phyloP scores from a whole-genome alignment of 2,888 invertebrate genomes.

The Sinhomidia bicolor region DNA sequence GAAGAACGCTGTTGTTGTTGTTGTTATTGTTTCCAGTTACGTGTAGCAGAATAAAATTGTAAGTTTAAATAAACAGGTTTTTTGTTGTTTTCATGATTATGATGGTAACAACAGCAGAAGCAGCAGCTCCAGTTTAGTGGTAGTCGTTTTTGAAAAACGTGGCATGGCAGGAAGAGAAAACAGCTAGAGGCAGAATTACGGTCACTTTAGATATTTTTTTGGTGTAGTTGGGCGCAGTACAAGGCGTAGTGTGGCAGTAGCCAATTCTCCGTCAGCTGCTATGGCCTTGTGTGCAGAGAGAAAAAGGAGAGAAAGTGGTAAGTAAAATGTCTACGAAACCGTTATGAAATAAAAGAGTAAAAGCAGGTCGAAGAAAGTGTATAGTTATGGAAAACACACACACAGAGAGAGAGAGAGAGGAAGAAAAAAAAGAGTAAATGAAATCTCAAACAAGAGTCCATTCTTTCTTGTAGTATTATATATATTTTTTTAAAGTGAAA shows the following conservation, averaged over 20 bases:
- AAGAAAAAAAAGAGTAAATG: not conserved
- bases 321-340: not conserved
- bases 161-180: constrained; percentile 30
- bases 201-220: constrained; percentile 26
- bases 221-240: too few species aligned
- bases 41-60: not conserved
- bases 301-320: not conserved
- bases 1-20: too few species aligned
- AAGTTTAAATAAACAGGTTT: not conserved
- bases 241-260: constrained; percentile 11
- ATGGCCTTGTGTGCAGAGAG: too few species aligned
- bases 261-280: constrained; percentile 65
- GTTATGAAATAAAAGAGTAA: not conserved
- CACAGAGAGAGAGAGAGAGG: too few species aligned
- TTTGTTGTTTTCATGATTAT: too few species aligned
- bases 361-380: not conserved
- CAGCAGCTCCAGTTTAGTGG: too few species aligned
- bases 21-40: not conserved
- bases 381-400: not conserved
- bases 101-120: not conserved
- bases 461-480: not conserved
- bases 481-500: too few species aligned
- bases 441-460: constrained; percentile 14
- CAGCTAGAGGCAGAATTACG: constrained; percentile 27
- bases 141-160: not conserved